Conservation (phyloP, 2,797 vertebrate species). For the Chelon labrosus region DNA sequence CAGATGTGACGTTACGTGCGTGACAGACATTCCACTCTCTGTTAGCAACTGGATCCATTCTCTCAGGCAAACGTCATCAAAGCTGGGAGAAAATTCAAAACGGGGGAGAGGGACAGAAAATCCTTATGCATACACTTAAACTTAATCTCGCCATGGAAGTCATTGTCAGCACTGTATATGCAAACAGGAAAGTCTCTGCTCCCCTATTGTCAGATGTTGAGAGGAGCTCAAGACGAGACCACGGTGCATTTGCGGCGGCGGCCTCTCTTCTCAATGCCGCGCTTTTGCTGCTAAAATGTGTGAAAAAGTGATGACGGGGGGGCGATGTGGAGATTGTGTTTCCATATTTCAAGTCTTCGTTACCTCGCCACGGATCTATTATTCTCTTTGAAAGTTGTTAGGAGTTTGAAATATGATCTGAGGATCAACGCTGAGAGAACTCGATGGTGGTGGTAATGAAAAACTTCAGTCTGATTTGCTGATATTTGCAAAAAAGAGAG, state of each 20-base stretch:
- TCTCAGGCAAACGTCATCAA: conserved; percentile 15
- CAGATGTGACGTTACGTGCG: conserved; percentile 1
- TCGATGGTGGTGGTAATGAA: conserved; percentile 32
- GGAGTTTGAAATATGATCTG: conserved; percentile 60
- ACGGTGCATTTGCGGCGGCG: neutral
- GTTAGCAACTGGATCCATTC: neutral
- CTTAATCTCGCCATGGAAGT: conserved; percentile 12
- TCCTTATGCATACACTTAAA: conserved; percentile 10
- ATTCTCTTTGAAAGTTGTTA: conserved; percentile 43
- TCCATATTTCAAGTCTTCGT: conserved; percentile 45
- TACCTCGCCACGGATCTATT: conserved; percentile 15
- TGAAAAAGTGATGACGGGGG: conserved; percentile 39
- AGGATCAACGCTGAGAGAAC: conserved; percentile 2
- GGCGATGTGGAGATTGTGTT: conserved; percentile 3
- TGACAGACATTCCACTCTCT: neutral
- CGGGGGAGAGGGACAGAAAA: neutral
- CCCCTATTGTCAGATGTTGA: conserved; percentile 1
- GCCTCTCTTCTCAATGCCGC: neutral
- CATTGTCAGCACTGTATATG: conserved; percentile 13
- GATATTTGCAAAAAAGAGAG: conserved; percentile 28
- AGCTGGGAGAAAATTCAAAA: neutral
- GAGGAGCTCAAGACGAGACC: neutral
- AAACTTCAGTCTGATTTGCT: conserved; percentile 43
- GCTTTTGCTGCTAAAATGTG: conserved; percentile 38
- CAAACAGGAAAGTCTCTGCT: conserved; percentile 20